Evolutionary conservation across 2,113 vertebrate genomes (phyloP).

Genomic region (Peucedramus taeniatus): DNA sequence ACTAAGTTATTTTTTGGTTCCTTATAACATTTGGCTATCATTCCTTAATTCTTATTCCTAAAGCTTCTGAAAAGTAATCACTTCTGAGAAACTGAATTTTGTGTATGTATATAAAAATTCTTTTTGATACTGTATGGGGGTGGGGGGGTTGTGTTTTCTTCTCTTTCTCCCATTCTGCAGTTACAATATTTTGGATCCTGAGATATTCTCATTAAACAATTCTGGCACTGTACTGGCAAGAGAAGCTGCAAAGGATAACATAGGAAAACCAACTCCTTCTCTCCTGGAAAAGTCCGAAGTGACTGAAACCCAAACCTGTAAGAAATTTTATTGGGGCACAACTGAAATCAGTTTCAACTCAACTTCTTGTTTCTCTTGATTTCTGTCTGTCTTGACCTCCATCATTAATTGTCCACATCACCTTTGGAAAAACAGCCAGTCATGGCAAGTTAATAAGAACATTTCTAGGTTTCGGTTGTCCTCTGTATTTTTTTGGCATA

Average conservation of each 20-base stretch:
- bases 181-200: conserved; percentile 79
- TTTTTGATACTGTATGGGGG: neutral
- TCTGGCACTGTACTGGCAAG: conserved; percentile 78
- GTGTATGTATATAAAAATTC: neutral
- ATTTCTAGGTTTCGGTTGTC: neutral
- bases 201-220: conserved; percentile 81
- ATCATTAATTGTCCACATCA: neutral
- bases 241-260: neutral
- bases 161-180: conserved; percentile 63
- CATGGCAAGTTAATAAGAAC: neutral
- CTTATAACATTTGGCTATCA: neutral
- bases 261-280: neutral
- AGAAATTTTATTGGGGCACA: neutral
- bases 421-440: neutral
- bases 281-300: neutral
- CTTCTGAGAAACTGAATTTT: neutral
- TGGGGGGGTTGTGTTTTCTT: neutral
- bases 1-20: neutral
- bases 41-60: neutral
- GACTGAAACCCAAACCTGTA: neutral
- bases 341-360: neutral
- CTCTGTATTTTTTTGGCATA: neutral
- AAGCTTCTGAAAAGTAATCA: neutral
- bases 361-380: neutral
- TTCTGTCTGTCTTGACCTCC: neutral